Percentiles rank a stretch among this genome's conserved stretches.
phyloP scores from a whole-genome alignment of 2,888 invertebrate genomes.

The Acrocyrtus sp. region DNA sequence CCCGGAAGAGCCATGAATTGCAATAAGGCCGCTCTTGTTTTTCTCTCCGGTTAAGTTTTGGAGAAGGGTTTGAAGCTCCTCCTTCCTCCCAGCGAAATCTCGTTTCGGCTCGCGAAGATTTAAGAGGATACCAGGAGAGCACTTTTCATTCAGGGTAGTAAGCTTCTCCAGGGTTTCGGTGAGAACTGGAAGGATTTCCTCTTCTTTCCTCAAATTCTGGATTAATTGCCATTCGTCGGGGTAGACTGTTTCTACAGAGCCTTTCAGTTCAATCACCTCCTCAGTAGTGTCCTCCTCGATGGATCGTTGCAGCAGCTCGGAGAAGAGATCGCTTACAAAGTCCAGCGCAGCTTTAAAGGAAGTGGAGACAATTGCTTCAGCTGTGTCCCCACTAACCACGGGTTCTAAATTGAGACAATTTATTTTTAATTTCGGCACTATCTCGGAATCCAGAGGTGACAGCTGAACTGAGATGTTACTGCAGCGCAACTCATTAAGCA shows the following conservation, averaged over 20 bases:
- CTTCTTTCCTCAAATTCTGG: neutral
- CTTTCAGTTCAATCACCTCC: no score
- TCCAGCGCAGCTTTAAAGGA: no score
- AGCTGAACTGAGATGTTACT: no score
- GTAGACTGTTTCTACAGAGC: no score
- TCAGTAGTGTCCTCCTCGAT: no score
- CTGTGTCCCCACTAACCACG: no score
- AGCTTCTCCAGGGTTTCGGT: neutral
- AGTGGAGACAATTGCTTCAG: no score
- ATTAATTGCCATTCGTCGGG: neutral
- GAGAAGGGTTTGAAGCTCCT: neutral
- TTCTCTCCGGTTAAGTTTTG: neutral
- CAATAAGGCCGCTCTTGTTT: slow-evolving; percentile 6
- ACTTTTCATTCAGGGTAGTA: neutral
- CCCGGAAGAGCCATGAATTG: slow-evolving; percentile 12
- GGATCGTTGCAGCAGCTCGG: no score
- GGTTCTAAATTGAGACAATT: no score
- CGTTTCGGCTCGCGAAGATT: neutral
- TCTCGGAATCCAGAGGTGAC: no score
- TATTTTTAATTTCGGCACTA: no score
- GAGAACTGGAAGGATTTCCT: neutral
- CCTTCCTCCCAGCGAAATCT: slow-evolving; percentile 5
- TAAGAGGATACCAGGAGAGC: neutral
- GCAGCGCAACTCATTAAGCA: neutral
- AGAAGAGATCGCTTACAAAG: no score